Evolutionary conservation across 2,797 vertebrate species (phyloP), one percentile per base, ranked within the genome.

Genomic region (Neostethus bicornis): DNA sequence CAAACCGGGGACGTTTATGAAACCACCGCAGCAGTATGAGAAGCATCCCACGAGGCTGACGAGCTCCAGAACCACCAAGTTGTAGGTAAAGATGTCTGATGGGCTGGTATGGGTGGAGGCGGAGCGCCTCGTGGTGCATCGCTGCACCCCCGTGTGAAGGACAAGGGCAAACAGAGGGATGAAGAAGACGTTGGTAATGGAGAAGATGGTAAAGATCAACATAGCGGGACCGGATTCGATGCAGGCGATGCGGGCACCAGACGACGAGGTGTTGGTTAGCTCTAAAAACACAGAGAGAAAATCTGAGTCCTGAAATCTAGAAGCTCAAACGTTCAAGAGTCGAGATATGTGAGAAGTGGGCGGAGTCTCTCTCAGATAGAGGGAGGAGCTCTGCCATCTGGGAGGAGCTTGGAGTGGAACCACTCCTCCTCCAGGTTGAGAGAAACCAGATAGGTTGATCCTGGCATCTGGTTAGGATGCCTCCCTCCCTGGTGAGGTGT

Each of bases 21-120:
- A 38, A 0, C 1, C 12, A 11, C 48, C 47, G 1, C 0, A 1
- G 2, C 32, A 57, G n/a, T 38, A 57, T 1, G 59, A n/a, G 9
- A 4, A 2, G 5, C 19, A 35, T 7, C 24, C 54, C 16, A 52
- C 0, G 5, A 16, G 3, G 32, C 31, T 31, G 21, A 53, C 2
- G 10, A 63, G 10, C 24, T 70, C 59, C 45, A 58, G 9, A 4
- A 7, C 21, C 11, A 47, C 28, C 43, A 63, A 19, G 25, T 58
- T 52, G 38, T 52, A 70, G 29, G 58, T 62, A 35, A 62, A 57
- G 52, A 35, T 4, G 1, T 69, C 66, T 0, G 26, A 51, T 47
- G 62, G 66, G n/a, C 29, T 69, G 4, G 25, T 24, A 8, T 4
- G 6, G 25, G 9, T 7, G 25, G 0, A 35, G 28, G 23, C 16